phyloP scores from a whole-genome alignment of 2,888 invertebrate genomes.

The Sepioteuthis lessoniana region DNA sequence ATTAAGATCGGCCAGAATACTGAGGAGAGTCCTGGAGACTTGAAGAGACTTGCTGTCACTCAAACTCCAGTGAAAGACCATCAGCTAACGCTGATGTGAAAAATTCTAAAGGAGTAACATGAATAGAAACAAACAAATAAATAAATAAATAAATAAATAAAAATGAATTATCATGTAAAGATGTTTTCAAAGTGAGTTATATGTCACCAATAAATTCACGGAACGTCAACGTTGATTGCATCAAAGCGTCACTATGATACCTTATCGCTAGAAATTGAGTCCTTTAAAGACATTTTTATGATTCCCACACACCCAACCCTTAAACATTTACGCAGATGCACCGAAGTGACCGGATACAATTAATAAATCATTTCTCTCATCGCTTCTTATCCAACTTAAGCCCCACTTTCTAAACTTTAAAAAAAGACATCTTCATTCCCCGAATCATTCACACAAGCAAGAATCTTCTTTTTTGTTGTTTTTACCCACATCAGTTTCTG shows the following conservation, averaged over 20 bases:
- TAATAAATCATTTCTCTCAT: neutral
- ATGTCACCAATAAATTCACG: neutral
- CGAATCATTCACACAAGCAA: no score
- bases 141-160: neutral
- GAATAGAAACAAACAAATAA: no score
- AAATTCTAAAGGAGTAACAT: no score
- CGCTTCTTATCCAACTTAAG: neutral
- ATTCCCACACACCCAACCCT: neutral
- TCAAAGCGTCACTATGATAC: constrained; percentile 50
- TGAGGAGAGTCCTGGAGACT: no score
- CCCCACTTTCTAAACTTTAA: neutral
- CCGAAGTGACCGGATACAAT: neutral
- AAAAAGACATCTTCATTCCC: neutral
- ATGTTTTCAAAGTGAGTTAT: neutral
- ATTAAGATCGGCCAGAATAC: no score
- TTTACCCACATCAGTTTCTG: no score
- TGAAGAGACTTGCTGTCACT: no score
- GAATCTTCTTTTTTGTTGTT: no score
- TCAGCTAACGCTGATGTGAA: no score
- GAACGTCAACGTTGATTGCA: constrained; percentile 42
- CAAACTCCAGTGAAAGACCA: no score
- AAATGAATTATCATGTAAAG: constrained; percentile 16
- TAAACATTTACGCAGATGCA: neutral
- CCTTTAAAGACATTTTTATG: constrained; percentile 50
- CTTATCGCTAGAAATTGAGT: constrained; percentile 51